Evolutionary conservation across 2,797 vertebrate genomes (phyloP), one percentile per base, ranked within the genome.

Genomic region (Tolypeutes matacus): DNA sequence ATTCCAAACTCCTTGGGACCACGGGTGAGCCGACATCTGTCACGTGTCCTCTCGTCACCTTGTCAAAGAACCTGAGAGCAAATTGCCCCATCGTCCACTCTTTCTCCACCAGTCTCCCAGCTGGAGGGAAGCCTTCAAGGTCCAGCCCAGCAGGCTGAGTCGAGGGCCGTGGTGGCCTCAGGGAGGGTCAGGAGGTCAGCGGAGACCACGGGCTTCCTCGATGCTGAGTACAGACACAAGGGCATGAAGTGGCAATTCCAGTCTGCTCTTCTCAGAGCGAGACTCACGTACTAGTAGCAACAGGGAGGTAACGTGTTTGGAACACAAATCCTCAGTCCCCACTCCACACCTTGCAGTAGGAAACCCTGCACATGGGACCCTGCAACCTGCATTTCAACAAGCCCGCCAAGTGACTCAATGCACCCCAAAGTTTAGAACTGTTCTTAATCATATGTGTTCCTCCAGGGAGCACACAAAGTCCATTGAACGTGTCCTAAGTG

Each of bases 61-160:
- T 6, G n/a, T 7, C 2, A 4, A 31, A 51, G 60, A 10, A 53
- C 6, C 17, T 5, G 25, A 36, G 2, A 1, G 0, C 2, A 7
- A 34, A 0, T 20, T 9, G 29, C 20, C 21, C 83, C 13, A 14
- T 11, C 58, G 15, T 21, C n/a, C 12, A 3, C 18, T 15, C 17
- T 31, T 23, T 67, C 49, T 62, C 0, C 7, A 51, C 25, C 13
- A n/a, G 25, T 46, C 8, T 65, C 11, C 58, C 65, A 56, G 25
- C 31, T 25, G 12, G 25, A 51, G 15, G 25, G 7, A 18, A 31
- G 11, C 21, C 34, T 36, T 27, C 18, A 0, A 2, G 17, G 20
- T 58, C 49, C 23, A 21, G 17, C 21, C 10, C 18, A n/a, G 14
- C 23, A 13, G 13, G 42, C 8, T 34, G 36, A 46, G 42, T 17